Conservation (phyloP, 2,888 invertebrate genomes). For the Furcula furcula region DNA sequence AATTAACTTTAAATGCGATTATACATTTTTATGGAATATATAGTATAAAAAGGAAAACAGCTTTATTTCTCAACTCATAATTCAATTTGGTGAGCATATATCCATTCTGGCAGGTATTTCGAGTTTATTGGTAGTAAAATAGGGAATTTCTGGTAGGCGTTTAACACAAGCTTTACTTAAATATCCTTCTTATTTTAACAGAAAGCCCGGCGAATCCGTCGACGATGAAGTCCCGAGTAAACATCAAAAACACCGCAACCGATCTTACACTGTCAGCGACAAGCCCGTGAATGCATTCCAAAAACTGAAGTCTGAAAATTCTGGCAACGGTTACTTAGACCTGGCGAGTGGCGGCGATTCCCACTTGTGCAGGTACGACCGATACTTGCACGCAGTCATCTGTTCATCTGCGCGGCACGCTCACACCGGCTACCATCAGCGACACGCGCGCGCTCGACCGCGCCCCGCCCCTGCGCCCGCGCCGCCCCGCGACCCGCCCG, state of each 20-base stretch:
- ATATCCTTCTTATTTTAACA: slow-evolving; percentile 37
- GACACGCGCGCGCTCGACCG: slow-evolving; percentile 35
- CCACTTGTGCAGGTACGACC: slow-evolving; percentile 79
- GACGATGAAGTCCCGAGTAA: slow-evolving; percentile 64
- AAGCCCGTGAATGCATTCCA: slow-evolving; percentile 68
- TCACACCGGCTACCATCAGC: slow-evolving; percentile 71
- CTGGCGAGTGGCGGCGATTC: slow-evolving; percentile 83
- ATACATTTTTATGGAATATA: too few relatives aligned
- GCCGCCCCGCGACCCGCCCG: slow-evolving; percentile 46
- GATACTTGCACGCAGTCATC: slow-evolving; percentile 84
- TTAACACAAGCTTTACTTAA: not conserved
- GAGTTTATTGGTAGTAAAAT: too few relatives aligned
- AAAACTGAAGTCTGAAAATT: slow-evolving; percentile 59
- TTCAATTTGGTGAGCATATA: too few relatives aligned
- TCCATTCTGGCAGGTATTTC: too few relatives aligned
- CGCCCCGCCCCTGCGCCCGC: slow-evolving; percentile 39
- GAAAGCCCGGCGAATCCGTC: slow-evolving; percentile 79
- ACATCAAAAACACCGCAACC: slow-evolving; percentile 70
- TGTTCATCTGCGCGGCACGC: slow-evolving; percentile 78
- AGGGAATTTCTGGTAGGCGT: not conserved
- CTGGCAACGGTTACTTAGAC: slow-evolving; percentile 81
- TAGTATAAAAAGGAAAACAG: too few relatives aligned
- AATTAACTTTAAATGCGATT: too few relatives aligned
- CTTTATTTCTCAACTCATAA: too few relatives aligned
- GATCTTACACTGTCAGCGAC: slow-evolving; percentile 78